Evolutionary conservation across 2,888 invertebrate genomes (phyloP), one percentile per base, ranked within the genome.

Genomic region (Cephus spinipes): DNA sequence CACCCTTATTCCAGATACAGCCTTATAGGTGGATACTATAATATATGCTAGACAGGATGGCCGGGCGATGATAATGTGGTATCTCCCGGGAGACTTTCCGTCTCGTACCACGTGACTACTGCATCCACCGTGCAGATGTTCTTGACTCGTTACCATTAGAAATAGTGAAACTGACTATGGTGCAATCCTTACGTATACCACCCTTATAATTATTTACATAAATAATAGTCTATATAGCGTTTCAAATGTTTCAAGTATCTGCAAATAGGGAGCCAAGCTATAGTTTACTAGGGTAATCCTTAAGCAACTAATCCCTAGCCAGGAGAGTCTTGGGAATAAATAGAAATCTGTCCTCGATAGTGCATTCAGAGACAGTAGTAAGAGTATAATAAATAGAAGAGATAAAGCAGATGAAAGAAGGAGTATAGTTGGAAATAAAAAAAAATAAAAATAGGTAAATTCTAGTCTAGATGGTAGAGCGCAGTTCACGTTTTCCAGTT

Each of bases 61-160:
- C 35, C 82, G 74, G 75, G 79, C 81, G 85, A 89, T 88, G 87
- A 89, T 89, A 89, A 89, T 88, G 82, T 83, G 76, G 78, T 77
- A 83, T 83, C 83, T 75, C 9, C 9, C 79, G 87, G 85, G 89
- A 88, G 78, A 84, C 83, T 86, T 87, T 86, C 85, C 84, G 83
- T 84, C 84, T 83, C 83, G 80, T 79, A 55, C 78, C 35, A 55
- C 34, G 35, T 36, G 31, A 35, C 40, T 30, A 12, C 15, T 35
- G 23, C 40, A 76, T 73, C 30, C 73, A 3, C 71, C 35, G 31
- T 23, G 68, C 12, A 31, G 55, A 71, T 12, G 71, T 30, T 31
- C 30, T 71, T 71, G 71, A 71, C 71, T 71, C 31, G 31, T 15
- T 71, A 12, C 71, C 33, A 32, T 71, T 12, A 71, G 71, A 71